A percentile compares a stretch with the other conserved stretches of the same genome.
Evolutionary conservation across 1,140 invertebrate species (phyloP).

Genomic region (Drosophila saltans): DNA sequence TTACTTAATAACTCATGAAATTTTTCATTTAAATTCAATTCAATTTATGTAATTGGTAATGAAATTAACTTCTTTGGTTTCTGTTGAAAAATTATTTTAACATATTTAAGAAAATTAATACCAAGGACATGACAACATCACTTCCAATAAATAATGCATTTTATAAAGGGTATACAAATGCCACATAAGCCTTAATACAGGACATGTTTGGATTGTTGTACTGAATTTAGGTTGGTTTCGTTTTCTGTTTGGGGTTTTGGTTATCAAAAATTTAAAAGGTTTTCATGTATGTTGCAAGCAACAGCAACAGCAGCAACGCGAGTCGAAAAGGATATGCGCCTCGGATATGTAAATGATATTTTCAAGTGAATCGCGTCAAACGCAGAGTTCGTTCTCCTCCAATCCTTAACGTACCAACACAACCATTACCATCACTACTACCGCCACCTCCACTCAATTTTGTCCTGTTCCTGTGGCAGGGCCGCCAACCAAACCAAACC

Average conservation of each 20-base stretch:
- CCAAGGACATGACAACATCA: background rate
- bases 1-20: too few species aligned
- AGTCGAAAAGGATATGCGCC: conserved; percentile 41
- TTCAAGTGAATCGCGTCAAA: conserved; percentile 73
- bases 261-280: conserved; percentile 72
- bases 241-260: conserved; percentile 20
- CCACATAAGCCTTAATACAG: background rate
- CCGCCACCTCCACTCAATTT: conserved; percentile 17
- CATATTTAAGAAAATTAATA: background rate
- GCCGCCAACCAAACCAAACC: background rate
- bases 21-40: too few species aligned
- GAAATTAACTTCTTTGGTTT: too few species aligned
- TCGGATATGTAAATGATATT: conserved; percentile 79
- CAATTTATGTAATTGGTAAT: too few species aligned
- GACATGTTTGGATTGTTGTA: background rate
- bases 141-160: background rate
- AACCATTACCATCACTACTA: background rate
- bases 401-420: conserved; percentile 12
- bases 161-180: background rate
- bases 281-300: conserved; percentile 58
- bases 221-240: conserved; percentile 4
- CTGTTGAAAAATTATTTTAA: background rate
- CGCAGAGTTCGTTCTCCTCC: conserved; percentile 44
- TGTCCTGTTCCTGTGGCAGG: background rate
- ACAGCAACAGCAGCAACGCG: background rate